These are phyloP conservation scores for Phalera bucephala DNA, from an alignment of 2,888 invertebrate species.

Conservation along the genomic window DNA sequence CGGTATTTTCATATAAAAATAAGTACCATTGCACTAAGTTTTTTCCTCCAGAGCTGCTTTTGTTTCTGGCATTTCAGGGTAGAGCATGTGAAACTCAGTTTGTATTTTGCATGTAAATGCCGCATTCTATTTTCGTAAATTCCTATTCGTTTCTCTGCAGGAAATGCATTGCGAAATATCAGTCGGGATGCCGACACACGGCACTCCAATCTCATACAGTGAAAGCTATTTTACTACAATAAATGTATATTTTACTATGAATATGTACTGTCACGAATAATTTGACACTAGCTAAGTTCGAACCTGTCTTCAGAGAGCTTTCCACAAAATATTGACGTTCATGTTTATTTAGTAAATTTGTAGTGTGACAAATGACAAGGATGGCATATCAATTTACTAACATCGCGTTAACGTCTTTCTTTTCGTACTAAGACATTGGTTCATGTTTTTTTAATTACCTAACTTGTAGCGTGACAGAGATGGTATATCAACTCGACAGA, in stretches of 20 bases:
- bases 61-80: conserved; percentile 23
- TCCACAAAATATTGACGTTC: too few relatives aligned
- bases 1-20: conserved; percentile 22
- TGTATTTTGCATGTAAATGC: conserved; percentile 8
- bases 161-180: conserved; percentile 19
- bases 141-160: conserved; percentile 8
- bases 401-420: too few relatives aligned
- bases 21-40: conserved; percentile 15
- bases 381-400: too few relatives aligned
- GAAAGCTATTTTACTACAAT: conserved; percentile 2
- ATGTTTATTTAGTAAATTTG: too few relatives aligned
- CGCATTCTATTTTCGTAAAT: conserved; percentile 17
- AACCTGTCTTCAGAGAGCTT: too few relatives aligned
- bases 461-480: too few relatives aligned
- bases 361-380: too few relatives aligned
- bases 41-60: conserved; percentile 17
- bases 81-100: conserved; percentile 22
- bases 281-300: too few relatives aligned
- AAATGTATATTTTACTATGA: background rate
- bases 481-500: too few relatives aligned
- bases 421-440: too few relatives aligned
- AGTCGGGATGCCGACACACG: conserved; percentile 4
- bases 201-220: background rate
- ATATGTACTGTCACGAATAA: too few relatives aligned
- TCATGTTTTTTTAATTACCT: too few relatives aligned